Evolutionary conservation across 2,113 vertebrate species (phyloP), one percentile per base, ranked within the genome.

Genomic region (Heterotilapia buettikoferi): DNA sequence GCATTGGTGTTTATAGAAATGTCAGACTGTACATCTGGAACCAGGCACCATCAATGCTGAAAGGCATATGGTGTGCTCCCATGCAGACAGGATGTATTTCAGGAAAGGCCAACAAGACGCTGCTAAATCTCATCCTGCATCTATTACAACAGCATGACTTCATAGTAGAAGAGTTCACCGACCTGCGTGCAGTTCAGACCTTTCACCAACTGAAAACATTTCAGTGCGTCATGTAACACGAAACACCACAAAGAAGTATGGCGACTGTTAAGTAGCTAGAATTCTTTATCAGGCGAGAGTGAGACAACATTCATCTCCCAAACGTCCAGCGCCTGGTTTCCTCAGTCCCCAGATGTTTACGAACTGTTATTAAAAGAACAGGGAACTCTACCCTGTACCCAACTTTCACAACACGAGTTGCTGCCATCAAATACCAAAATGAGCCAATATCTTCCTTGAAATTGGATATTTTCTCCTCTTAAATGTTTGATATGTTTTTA

Each of bases 161-260:
- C 31, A 19, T 63, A 63, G 0, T 63, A 36, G 18, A 63, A 36
- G 59, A 36, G 59, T 63, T 33, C 31, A n/a, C 0, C 0, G 3
- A 63, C 59, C 9, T 63, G 59, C 9, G 1, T n/a, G 33, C 19
- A 68, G 19, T 21, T 38, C 11, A 68, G 63, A 68, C 63, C 63
- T 40, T 68, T 40, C 0, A 68, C 19, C 63, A 21, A 40, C 4
- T 68, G 33, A 2, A 68, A 40, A 38, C 1, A 68, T 68, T 68
- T 40, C 61, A 38, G 63, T 38, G 33, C 3, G 4, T 40, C 63
- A 68, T 21, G 19, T 11, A 40, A 68, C 0, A 36, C 1, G 1
- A 63, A 63, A 5, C 29, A 68, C 4, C 6, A 8, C 33, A 68
- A 38, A 63, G 18, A 19, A 38, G 63, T 13, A 21, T 21, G 4